A percentile compares a stretch with the other conserved stretches of the same genome.
These are phyloP conservation scores for Galaxea fascicularis DNA, from an alignment of 92 coral and sea anemone species.

Conservation along the genomic window DNA sequence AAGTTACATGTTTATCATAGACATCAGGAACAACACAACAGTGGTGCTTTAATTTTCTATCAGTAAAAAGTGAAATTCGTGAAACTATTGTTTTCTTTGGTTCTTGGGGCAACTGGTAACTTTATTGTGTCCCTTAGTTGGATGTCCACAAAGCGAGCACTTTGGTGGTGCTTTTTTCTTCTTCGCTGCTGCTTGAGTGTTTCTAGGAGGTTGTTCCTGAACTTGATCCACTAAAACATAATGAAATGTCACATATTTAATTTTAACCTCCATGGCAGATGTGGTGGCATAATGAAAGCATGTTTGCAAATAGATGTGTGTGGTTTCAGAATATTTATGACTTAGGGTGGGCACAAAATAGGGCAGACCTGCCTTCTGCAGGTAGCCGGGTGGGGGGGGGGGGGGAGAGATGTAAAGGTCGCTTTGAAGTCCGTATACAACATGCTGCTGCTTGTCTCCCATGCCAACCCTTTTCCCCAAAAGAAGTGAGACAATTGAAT, in stretches of 20 bases:
- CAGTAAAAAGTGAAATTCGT: conserved; percentile 2
- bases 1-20: conserved; percentile 21
- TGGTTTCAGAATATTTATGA: conserved; percentile 28
- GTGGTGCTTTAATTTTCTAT: not conserved
- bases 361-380: conserved; percentile 22
- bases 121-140: conserved; percentile 35
- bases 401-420: not conserved
- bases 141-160: conserved; percentile 21
- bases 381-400: not conserved
- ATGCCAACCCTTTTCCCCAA: conserved; percentile 25
- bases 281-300: conserved; percentile 4
- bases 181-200: conserved; percentile 12
- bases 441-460: conserved; percentile 11
- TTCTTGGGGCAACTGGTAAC: conserved; percentile 36
- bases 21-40: not conserved
- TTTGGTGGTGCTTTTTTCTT: conserved; percentile 19
- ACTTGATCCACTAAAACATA: conserved; percentile 20
- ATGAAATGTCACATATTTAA: not conserved
- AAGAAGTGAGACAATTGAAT: conserved; percentile 1
- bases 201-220: conserved; percentile 9
- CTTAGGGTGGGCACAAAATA: conserved; percentile 23
- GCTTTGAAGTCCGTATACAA: conserved; percentile 1
- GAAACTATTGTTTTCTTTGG: conserved; percentile 11
- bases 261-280: not conserved
- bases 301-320: conserved; percentile 9